These are phyloP conservation scores for Drosophila percnosoma DNA, from an alignment of 2,888 invertebrate species.

Conservation along the genomic window DNA sequence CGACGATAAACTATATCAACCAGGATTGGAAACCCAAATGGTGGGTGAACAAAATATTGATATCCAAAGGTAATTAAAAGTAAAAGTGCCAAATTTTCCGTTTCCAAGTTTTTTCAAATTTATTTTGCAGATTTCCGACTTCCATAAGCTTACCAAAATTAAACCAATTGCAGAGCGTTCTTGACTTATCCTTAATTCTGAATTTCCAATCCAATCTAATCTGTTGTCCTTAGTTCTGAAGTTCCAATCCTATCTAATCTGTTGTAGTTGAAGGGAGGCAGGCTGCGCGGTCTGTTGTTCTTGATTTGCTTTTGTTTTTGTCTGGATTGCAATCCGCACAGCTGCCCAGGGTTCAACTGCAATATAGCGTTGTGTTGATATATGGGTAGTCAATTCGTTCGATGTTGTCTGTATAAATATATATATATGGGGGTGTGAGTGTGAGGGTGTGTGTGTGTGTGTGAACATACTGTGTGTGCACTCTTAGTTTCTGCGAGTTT, in stretches of 20 bases:
- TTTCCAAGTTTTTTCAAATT: neutral
- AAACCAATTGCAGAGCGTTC: neutral
- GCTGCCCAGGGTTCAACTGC: constrained; percentile 28
- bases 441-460: neutral
- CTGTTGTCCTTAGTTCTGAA: neutral
- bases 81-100: neutral
- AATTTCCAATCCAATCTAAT: constrained; percentile 1
- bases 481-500: constrained; percentile 33
- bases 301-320: neutral
- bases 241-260: constrained; percentile 4
- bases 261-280: neutral
- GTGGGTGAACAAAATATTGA: neutral
- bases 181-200: neutral
- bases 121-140: neutral
- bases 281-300: neutral
- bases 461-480: constrained; percentile 10
- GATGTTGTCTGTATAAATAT: neutral
- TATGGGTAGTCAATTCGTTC: constrained; percentile 3
- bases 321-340: constrained; percentile 38
- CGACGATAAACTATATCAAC: neutral
- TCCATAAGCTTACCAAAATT: neutral
- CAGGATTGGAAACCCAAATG: neutral
- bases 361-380: constrained; percentile 25
- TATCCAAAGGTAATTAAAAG: neutral
- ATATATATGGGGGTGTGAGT: constrained; percentile 24